Evolutionary conservation across 1,140 invertebrate genomes (phyloP), one percentile per base, ranked within the genome.

Genomic region (Brevipalpus yothersi): DNA sequence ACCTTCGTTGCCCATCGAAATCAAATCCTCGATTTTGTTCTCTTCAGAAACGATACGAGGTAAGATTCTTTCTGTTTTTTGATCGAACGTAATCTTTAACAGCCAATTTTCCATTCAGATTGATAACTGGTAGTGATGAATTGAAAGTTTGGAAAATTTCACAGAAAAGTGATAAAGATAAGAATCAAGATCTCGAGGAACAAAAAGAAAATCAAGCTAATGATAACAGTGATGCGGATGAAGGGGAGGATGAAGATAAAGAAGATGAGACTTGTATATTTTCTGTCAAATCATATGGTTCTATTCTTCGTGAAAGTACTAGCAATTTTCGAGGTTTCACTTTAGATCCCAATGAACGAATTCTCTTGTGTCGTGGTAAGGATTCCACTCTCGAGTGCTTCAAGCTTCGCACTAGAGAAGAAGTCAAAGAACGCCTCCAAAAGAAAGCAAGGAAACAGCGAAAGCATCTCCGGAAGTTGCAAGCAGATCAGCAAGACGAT

Each of bases 51-150:
- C 63, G 84, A 85, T 64, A 76, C 78, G 62, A 81, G 49, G 49
- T 51, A 51, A n/a, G 10, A 19, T 19, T 17, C 21, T 17, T 5
- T 51, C 49, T n/a, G 15, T n/a, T 49, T 49, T 49, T 49, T 1
- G 9, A 13, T 19, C n/a, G n/a, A 45, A 45, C n/a, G n/a, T 19
- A 19, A 19, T 17, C 49, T 19, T 3, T 17, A 19, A 10, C 8
- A 19, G 3, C 3, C 5, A 13, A n/a, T 4, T 51, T 17, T 10
- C 21, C 2, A n/a, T 51, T 51, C n/a, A 51, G 86, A 67, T 74
- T 97, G 61, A 77, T 96, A 21, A 86, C 86, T 45, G 92, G 90
- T 12, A 83, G 80, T 61, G 79, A 78, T 65, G 82, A 88, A 70
- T 72, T 97, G 53, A 73, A 81, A 65, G 82, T 94, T 0, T 96